phyloP scores from a whole-genome alignment of 1,140 invertebrate species.

The Drosophila nigromelanica region DNA sequence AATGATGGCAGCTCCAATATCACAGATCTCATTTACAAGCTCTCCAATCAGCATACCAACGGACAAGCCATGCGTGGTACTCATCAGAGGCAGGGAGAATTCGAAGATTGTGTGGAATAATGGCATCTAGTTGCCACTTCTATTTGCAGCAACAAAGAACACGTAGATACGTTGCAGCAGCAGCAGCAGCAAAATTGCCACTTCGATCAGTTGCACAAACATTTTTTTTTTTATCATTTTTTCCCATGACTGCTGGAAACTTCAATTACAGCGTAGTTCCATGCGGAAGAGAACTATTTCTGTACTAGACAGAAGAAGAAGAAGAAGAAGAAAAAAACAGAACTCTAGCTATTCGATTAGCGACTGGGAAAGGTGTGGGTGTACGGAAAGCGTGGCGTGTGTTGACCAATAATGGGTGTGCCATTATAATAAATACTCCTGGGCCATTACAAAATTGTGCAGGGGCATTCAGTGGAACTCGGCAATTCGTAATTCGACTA shows the following conservation, averaged over 20 bases:
- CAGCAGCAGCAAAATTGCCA: constrained; percentile 27
- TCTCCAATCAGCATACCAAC: constrained; percentile 24
- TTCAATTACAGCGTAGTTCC: constrained; percentile 10
- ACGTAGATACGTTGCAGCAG: not conserved
- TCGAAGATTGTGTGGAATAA: constrained; percentile 19
- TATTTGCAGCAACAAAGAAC: constrained; percentile 12
- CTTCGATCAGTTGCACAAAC: constrained; percentile 39
- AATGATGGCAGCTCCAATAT: constrained; percentile 20
- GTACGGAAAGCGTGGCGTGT: not conserved
- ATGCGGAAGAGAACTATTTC: constrained; percentile 29
- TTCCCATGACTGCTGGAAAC: constrained; percentile 31
- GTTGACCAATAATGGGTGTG: constrained; percentile 39
- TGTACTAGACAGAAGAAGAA: not conserved
- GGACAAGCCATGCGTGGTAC: constrained; percentile 31
- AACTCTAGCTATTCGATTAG: constrained; percentile 28
- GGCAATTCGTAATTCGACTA: not conserved
- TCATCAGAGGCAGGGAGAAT: constrained; percentile 16
- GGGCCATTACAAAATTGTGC: constrained; percentile 27
- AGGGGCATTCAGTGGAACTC: not conserved
- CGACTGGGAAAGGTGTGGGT: constrained; percentile 22
- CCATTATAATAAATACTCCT: constrained; percentile 40
- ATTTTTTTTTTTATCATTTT: constrained; percentile 3
- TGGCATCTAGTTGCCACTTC: constrained; percentile 36
- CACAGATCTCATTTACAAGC: constrained; percentile 41
- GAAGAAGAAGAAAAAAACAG: not conserved